Conservation (phyloP, 2,888 invertebrate genomes). For the Oligia latruncula region DNA sequence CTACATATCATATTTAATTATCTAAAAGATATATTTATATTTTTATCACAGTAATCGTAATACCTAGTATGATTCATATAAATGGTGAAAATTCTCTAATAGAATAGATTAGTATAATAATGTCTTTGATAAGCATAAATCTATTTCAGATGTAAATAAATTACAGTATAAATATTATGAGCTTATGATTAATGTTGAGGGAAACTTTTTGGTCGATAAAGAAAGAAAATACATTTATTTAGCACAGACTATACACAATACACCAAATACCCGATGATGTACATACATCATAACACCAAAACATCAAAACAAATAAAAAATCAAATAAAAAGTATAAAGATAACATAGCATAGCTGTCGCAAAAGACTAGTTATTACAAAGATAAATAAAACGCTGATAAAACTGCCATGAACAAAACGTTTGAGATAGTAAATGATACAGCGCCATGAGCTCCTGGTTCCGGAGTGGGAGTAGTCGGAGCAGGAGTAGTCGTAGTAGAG, state of each 20-base stretch:
- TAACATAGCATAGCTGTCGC: not conserved
- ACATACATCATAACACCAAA: no score
- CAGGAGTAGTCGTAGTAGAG: no score
- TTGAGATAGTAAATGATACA: conserved; percentile 20
- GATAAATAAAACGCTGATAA: conserved; percentile 21
- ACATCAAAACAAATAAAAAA: no score
- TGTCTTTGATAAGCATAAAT: not conserved
- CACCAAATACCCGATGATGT: no score
- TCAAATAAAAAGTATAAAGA: no score
- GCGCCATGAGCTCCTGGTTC: not conserved
- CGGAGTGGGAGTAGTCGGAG: not conserved
- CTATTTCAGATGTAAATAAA: not conserved
- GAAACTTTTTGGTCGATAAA: no score
- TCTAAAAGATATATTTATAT: not conserved
- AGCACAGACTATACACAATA: no score
- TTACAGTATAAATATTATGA: no score
- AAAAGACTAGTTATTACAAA: not conserved
- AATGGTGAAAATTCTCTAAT: not conserved
- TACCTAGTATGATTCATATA: not conserved
- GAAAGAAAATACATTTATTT: no score
- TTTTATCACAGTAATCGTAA: not conserved
- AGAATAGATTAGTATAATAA: not conserved
- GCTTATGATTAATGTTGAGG: no score
- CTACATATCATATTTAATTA: conserved; percentile 4
- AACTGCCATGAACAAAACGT: conserved; percentile 10